Evolutionary conservation across 2,888 invertebrate genomes (phyloP), one percentile per base, ranked within the genome.

Genomic region (Zygothrica quintamaculata): DNA sequence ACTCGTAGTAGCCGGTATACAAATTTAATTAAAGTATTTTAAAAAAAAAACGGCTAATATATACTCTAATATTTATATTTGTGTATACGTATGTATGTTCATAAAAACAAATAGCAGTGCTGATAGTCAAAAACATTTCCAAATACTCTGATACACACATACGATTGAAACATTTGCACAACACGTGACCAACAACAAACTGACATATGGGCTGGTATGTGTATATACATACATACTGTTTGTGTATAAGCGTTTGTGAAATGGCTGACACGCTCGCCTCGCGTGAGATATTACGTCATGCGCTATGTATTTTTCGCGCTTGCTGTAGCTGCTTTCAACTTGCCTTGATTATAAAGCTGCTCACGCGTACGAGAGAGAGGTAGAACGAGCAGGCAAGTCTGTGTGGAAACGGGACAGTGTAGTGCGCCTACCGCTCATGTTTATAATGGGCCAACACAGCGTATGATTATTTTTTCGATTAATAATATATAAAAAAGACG

Each of bases 261-360:
- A 64, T 65, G 53, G 53, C 74, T 85, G 80, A 84, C 88, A 90
- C 88, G 90, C 88, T 88, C 84, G 85, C 85, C 86, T 90, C 90
- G 90, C 90, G 90, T 90, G 90, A 90, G 90, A 79, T 74, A 88
- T 90, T 90, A 90, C 90, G 90, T 90, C 90, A 90, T 86, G 87
- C 75, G 66, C 79, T 80, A 89, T 88, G 86, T 85, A 89, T 88
- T 88, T 67, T 71, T 71, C 71, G 61, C 68, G 58, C 59, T 80
- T 42, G 48, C 65, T 78, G 69, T 68, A 59, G 61, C 65, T 65
- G 70, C 74, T 78, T 84, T 82, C 66, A 67, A 74, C 79, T 69
- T 79, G 74, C 67, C 71, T 70, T 64, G 77, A 65, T 78, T 80
- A 76, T 84, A 87, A 73, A 68, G 70, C 64, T 61, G 59, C 65